These are phyloP conservation scores for Unio delphinus DNA, from an alignment of 2,888 invertebrate genomes.

Conservation along the genomic window DNA sequence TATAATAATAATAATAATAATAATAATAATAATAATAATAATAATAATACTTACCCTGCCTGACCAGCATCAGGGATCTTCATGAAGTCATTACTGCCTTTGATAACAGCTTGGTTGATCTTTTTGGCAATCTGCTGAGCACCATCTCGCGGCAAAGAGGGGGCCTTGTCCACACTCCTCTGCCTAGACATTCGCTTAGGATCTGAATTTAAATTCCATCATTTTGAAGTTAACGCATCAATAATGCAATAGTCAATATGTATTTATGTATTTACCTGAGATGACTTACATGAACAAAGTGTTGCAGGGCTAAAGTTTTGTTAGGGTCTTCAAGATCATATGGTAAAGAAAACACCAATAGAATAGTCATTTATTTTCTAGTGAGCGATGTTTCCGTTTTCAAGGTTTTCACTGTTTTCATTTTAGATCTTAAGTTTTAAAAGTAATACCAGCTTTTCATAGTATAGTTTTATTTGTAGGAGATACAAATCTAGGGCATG, in stretches of 20 bases:
- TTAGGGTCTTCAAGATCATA: not conserved
- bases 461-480: too few relatives aligned
- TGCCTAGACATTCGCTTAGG: conserved; percentile 6
- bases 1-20: too few relatives aligned
- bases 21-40: too few relatives aligned
- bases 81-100: conserved; percentile 68
- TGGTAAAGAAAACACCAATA: not conserved
- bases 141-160: conserved; percentile 60
- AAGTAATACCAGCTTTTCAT: too few relatives aligned
- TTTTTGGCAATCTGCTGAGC: conserved; percentile 50
- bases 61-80: conserved; percentile 72
- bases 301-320: not conserved
- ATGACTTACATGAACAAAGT: too few relatives aligned
- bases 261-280: too few relatives aligned
- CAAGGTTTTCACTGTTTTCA: too few relatives aligned
- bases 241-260: too few relatives aligned
- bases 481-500: too few relatives aligned
- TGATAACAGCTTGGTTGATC: conserved; percentile 37
- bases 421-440: too few relatives aligned
- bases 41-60: conserved; percentile 68
- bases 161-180: conserved; percentile 42
- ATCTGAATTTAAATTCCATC: conserved; percentile 10
- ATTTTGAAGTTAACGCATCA: conserved; percentile 20
- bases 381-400: too few relatives aligned
- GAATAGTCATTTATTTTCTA: not conserved